phyloP scores from a whole-genome alignment of 1,140 invertebrate genomes.

The Drosophila saltans region DNA sequence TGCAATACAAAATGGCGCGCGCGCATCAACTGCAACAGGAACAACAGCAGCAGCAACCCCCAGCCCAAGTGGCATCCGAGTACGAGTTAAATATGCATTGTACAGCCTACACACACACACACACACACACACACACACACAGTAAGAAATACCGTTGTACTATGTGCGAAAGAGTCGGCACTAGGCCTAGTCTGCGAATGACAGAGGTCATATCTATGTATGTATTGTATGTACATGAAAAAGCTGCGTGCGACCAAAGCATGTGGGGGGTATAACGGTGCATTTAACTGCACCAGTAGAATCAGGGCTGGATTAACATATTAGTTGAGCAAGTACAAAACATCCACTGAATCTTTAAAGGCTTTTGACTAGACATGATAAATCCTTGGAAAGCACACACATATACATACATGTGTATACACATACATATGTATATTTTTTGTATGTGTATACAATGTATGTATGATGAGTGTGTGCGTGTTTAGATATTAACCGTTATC shows the following conservation, averaged over 20 bases:
- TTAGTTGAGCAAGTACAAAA: background rate
- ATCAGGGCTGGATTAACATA: background rate
- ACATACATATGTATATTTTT: too few species aligned
- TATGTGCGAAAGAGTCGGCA: background rate
- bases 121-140: constrained; percentile 13
- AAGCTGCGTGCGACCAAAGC: constrained; percentile 2
- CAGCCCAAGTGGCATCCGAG: constrained; percentile 13
- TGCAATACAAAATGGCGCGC: constrained; percentile 47
- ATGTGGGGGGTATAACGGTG: background rate
- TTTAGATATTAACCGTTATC: too few species aligned
- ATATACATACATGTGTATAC: too few species aligned
- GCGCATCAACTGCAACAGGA: constrained; percentile 41
- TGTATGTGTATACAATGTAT: too few species aligned
- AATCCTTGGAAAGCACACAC: too few species aligned
- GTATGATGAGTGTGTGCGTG: too few species aligned
- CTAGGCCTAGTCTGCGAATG: constrained; percentile 37
- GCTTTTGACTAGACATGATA: too few species aligned
- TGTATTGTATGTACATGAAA: background rate
- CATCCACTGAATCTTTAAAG: background rate
- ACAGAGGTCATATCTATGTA: constrained; percentile 23
- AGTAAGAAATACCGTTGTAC: background rate
- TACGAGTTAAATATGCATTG: constrained; percentile 19
- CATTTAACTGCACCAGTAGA: background rate
- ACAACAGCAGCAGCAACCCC: constrained; percentile 38
- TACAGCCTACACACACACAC: constrained; percentile 5